phyloP scores from a whole-genome alignment of 2,888 invertebrate species.

The Amphipoea oculea region DNA sequence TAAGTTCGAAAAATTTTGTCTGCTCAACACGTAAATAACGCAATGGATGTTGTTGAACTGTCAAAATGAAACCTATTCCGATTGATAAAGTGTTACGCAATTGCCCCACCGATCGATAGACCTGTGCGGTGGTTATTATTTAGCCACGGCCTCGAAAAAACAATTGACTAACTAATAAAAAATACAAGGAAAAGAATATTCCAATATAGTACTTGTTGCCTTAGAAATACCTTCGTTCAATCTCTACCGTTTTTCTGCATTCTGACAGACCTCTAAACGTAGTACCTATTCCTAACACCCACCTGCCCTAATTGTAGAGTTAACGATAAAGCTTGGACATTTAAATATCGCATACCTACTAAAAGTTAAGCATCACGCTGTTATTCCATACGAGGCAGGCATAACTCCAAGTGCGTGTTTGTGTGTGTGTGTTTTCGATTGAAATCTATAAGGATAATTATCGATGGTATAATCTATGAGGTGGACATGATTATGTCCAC shows the following conservation, averaged over 20 bases:
- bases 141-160: too few species aligned
- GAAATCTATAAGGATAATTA: not conserved
- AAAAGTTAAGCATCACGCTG: constrained; percentile 12
- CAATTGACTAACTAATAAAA: too few species aligned
- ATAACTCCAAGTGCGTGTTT: not conserved
- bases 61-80: too few species aligned
- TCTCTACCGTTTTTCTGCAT: not conserved
- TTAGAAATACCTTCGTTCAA: not conserved
- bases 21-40: too few species aligned
- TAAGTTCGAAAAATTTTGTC: too few species aligned
- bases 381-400: not conserved
- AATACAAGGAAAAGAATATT: too few species aligned
- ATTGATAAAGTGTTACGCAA: too few species aligned
- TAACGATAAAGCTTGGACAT: constrained; percentile 37
- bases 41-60: too few species aligned
- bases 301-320: constrained; percentile 33
- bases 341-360: not conserved
- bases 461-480: too few species aligned
- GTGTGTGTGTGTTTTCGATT: not conserved
- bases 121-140: too few species aligned
- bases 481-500: not conserved
- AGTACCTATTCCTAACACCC: constrained; percentile 39
- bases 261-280: not conserved
- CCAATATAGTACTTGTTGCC: not conserved
- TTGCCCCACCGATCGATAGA: too few species aligned